Evolutionary conservation across 2,797 vertebrate genomes (phyloP).

Genomic region (Percopsis omiscomaycus): DNA sequence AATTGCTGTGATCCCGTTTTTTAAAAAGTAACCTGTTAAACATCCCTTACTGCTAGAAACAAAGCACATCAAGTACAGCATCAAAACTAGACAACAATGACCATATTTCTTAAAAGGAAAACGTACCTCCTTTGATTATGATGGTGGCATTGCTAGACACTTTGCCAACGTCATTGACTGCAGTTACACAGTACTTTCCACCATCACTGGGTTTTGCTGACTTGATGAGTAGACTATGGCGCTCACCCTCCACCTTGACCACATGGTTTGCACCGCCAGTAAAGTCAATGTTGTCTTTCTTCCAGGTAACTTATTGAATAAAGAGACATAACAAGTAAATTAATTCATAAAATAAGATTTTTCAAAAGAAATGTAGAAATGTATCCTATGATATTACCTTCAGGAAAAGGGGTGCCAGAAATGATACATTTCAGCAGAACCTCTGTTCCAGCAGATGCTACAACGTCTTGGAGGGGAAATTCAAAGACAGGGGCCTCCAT

Average conservation of each 20-base stretch:
- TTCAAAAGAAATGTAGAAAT: not conserved
- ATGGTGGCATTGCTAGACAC: slow-evolving; percentile 84
- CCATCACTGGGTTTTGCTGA: slow-evolving; percentile 81
- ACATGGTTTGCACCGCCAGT: slow-evolving; percentile 70
- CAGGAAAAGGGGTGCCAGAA: slow-evolving; percentile 87
- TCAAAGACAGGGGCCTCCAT: slow-evolving; percentile 93
- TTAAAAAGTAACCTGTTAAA: not conserved
- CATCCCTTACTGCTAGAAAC: too few relatives aligned
- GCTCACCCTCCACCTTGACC: slow-evolving; percentile 90
- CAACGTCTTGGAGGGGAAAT: slow-evolving; percentile 85
- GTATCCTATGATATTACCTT: slow-evolving; percentile 77
- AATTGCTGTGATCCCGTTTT: too few relatives aligned
- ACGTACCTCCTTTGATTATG: slow-evolving; percentile 87
- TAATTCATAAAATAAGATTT: not conserved
- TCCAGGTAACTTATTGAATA: slow-evolving; percentile 84
- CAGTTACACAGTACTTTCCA: slow-evolving; percentile 87
- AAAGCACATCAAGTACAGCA: too few relatives aligned
- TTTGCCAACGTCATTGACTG: slow-evolving; percentile 87
- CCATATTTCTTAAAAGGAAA: not conserved
- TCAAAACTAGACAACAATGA: not conserved
- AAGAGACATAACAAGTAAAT: slow-evolving; percentile 15
- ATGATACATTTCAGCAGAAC: slow-evolving; percentile 91
- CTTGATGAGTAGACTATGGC: slow-evolving; percentile 87
- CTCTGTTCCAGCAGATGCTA: slow-evolving; percentile 81
- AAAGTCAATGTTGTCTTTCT: slow-evolving; percentile 79